Base-by-base conservation (phyloP, 2,113 vertebrate genomes). In the Mesembrinibis cayennensis region DNA sequence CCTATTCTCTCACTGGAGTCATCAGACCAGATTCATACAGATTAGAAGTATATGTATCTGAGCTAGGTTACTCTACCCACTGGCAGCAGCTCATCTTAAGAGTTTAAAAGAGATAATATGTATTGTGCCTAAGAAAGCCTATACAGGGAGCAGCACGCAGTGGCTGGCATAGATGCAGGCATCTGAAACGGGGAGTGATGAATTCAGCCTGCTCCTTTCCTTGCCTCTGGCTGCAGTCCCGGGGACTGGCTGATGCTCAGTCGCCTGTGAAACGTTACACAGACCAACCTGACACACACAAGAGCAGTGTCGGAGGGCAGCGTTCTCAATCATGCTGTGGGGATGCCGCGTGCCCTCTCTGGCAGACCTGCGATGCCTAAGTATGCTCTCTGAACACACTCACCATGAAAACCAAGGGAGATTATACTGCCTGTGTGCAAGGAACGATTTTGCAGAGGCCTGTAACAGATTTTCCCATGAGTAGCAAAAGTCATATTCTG, bases 241-340 rank as follows among this genome's bases (percentile, higher is more conserved):
- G 0, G 5, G 50, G 27, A 15, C 1, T 22, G 29, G 29, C 2
- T 2, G 13, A 8, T 1, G 47, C 25, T 62, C 45, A 19, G 38
- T 11, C 2, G 1, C 29, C 45, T 53, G n/a, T 40, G 40, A 47
- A 65, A 42, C 3, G 0, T 47, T 16, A 23, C 52, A 17, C 0
- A 0, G 45, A 32, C 40, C 9, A n/a, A 27, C 29, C 34, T 22
- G 36, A 38, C 32, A 16, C 12, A 15, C 0, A 0, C 0, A 0
- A 17, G 36, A 87, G 45, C 18, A 7, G 52, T 10, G 30, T 44
- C 0, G 0, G n/a, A 86, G 50, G 13, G 53, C 47, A 82, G 63
- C 0, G 0, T 16, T 38, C 63, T 73, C 77, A 25, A 7, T 44
- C 23, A 2, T 11, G 32, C 29, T 30, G 36, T 0, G 1, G 8